phyloP scores from a whole-genome alignment of 2,797 vertebrate genomes.

The Brachyrhaphis roseni region DNA sequence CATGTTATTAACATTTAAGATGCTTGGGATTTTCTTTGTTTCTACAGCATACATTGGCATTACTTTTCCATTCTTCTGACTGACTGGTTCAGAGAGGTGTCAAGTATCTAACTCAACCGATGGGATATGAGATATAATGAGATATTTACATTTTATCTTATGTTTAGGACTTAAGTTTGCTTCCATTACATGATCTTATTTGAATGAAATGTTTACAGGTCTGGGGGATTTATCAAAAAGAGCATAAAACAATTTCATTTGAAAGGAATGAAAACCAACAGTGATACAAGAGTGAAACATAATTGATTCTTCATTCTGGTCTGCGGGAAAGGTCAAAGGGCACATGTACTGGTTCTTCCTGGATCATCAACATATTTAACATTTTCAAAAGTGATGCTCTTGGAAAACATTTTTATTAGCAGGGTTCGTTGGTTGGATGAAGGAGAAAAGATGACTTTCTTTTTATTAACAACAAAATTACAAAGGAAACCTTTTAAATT shows the following conservation, averaged over 20 bases:
- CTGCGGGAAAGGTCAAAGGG: not conserved
- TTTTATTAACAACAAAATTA: not conserved
- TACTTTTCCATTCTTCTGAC: not conserved
- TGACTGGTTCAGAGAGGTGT: not conserved
- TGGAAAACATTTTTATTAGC: not conserved
- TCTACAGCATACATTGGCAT: not conserved
- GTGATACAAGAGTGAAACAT: not conserved
- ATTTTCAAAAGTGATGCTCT: not conserved
- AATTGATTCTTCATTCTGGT: not conserved
- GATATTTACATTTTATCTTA: not conserved
- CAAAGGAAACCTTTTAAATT: not conserved
- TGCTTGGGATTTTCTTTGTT: not conserved
- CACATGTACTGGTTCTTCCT: not conserved
- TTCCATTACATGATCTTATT: not conserved
- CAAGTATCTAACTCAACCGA: not conserved
- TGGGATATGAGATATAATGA: too few relatives aligned
- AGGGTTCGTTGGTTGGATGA: not conserved
- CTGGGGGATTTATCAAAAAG: not conserved
- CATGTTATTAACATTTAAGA: not conserved
- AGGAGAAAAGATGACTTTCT: not conserved
- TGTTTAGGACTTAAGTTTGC: not conserved
- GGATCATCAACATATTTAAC: not conserved
- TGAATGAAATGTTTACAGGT: not conserved
- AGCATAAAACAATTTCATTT: not conserved
- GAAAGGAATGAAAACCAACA: not conserved